Conservation (phyloP, 2,797 vertebrate species). For the Chelidonichthys spinosus region DNA sequence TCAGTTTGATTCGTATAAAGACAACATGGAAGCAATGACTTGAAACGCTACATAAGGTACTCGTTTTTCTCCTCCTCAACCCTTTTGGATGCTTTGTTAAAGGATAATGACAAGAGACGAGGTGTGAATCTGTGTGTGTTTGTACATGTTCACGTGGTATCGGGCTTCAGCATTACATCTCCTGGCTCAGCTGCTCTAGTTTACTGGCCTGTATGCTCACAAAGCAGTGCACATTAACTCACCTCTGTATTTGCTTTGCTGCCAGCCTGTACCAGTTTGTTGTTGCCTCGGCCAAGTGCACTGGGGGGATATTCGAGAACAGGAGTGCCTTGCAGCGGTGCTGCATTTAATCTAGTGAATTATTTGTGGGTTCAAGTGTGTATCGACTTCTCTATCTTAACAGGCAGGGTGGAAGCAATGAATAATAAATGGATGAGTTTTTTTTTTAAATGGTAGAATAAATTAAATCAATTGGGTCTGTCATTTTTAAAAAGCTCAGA, state of each 20-base stretch:
- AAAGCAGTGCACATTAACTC: conserved; percentile 52
- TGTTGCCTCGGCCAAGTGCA: neutral
- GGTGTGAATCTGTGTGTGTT: conserved; percentile 37
- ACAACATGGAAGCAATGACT: conserved; percentile 5
- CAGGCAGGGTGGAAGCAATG: conserved; percentile 4
- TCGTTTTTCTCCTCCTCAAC: neutral
- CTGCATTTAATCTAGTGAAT: conserved; percentile 70
- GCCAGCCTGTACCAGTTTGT: conserved; percentile 4
- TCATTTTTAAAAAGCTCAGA: neutral
- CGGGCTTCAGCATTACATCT: conserved; percentile 22
- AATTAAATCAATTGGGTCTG: neutral
- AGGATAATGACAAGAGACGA: conserved; percentile 1
- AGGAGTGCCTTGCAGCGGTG: conserved; percentile 48
- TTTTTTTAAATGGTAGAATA: conserved; percentile 1
- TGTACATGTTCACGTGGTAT: conserved; percentile 41
- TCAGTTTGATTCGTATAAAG: neutral
- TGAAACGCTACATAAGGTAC: conserved; percentile 21
- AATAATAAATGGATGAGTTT: conserved; percentile 26
- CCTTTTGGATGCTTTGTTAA: conserved; percentile 39
- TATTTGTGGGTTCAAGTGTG: conserved; percentile 68
- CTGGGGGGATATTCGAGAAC: conserved; percentile 62
- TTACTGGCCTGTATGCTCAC: conserved; percentile 10
- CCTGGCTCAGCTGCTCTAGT: conserved; percentile 33
- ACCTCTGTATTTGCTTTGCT: conserved; percentile 52
- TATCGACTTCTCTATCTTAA: conserved; percentile 44